Conservation (phyloP, 2,113 vertebrate genomes). For the Osmerus eperlanus region DNA sequence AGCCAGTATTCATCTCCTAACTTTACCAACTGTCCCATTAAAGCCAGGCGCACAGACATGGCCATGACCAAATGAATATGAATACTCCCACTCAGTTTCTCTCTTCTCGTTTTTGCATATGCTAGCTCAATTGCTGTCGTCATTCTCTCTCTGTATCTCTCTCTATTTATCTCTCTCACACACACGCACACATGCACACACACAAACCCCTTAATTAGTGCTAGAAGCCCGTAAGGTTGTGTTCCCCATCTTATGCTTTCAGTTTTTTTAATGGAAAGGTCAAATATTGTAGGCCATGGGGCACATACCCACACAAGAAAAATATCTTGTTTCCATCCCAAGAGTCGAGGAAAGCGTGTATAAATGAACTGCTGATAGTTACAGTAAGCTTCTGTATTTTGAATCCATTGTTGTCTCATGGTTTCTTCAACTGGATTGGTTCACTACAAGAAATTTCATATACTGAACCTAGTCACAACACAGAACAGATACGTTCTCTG, state of each 20-base stretch:
- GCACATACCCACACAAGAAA: not conserved
- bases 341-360: no score
- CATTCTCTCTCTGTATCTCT: no score
- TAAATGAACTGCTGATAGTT: no score
- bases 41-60: not conserved
- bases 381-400: no score
- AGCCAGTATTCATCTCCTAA: not conserved
- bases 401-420: no score
- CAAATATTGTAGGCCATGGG: not conserved
- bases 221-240: not conserved
- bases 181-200: not conserved
- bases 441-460: no score
- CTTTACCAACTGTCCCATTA: not conserved
- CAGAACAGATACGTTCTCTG: slow-evolving; percentile 30
- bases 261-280: not conserved
- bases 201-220: slow-evolving; percentile 8
- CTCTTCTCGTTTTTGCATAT: not conserved
- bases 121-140: no score
- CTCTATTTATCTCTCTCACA: not conserved
- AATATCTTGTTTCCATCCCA: no score
- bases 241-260: not conserved
- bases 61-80: not conserved
- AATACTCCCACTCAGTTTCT: not conserved
- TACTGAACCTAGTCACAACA: slow-evolving; percentile 21
- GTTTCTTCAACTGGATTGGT: no score